Base-by-base conservation (phyloP, 2,113 vertebrate species). In the Oryzias woworae region DNA sequence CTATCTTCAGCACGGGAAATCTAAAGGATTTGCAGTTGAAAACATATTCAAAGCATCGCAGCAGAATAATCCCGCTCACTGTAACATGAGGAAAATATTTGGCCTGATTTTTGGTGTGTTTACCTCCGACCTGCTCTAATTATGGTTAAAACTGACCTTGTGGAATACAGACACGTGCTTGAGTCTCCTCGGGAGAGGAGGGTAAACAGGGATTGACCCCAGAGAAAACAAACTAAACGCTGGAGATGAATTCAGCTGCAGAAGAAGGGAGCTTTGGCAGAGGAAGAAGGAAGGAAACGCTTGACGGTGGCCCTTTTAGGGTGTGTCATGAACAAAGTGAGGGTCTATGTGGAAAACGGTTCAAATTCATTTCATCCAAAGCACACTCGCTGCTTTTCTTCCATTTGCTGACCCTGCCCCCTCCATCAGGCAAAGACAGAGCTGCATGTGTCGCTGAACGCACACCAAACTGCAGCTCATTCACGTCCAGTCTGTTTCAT, bases 211-310 rank as follows among this genome's bases (percentile, higher is more conserved):
- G 66, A 71, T 78, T 69, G 76, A 62, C 28, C 2, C 53, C 56
- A 55, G 50, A 16, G 69, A 89, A 86, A 85, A 58, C 86, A 82
- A 78, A 55, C 64, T 53, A 80, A 82, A 80, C 79, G 55, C 50
- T 69, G 83, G 77, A 55, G 64, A 66, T 69, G 73, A 73, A 81
- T 84, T 66, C 60, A 80, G 71, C 74, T 77, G 74, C 77, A 68
- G 73, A 71, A 54, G 66, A 65, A 44, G 6, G 36, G 44, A 73
- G 62, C 49, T 52, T 66, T 46, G 36, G 66, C 4, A 15, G 61
- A 14, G 48, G 46, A 24, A 63, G 52, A 13, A 47, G 57, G 45
- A 36, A 51, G 71, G 76, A 69, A 70, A 67, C 62, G 71, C 77
- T 72, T 77, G 73, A 83, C 69, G 77, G 36, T 78, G 62, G 72